These are phyloP conservation scores for Acropora yongei DNA, from an alignment of 64 coral and sea anemone species.

Conservation along the genomic window DNA sequence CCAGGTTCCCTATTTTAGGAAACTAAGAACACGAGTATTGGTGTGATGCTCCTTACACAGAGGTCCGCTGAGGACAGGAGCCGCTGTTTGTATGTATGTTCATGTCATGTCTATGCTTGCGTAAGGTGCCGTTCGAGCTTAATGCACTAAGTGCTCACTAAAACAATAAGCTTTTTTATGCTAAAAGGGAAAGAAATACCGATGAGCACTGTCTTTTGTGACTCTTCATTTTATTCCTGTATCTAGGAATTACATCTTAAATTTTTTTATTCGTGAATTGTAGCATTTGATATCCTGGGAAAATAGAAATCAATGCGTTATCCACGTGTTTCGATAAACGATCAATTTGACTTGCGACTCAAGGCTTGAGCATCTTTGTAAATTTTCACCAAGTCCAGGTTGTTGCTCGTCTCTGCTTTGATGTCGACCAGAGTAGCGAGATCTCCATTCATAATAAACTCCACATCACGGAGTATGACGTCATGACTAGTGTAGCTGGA, in stretches of 20 bases:
- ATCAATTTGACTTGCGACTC: background rate
- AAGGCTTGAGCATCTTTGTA: slow-evolving; percentile 17
- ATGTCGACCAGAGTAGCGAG: slow-evolving; percentile 14
- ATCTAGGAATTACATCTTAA: slow-evolving; percentile 10
- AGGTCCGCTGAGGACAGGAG: no score
- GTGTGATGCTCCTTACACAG: no score
- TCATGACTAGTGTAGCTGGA: slow-evolving; percentile 11
- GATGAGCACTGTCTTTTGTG: background rate
- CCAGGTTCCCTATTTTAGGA: no score
- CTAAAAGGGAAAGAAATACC: background rate
- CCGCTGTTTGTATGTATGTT: no score
- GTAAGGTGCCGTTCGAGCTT: no score
- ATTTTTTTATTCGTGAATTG: background rate
- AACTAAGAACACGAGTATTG: no score
- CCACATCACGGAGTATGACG: slow-evolving; percentile 16
- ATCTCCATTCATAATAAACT: slow-evolving; percentile 14
- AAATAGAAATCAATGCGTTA: slow-evolving; percentile 1
- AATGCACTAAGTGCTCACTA: no score
- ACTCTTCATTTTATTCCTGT: background rate
- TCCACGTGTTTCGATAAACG: slow-evolving; percentile 5
- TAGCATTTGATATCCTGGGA: background rate
- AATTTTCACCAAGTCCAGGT: slow-evolving; percentile 6
- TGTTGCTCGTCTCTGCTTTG: background rate
- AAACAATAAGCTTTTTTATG: no score
- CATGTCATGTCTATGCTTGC: no score